Conservation (phyloP, 2,113 vertebrate species). For the Sebastes fasciatus region DNA sequence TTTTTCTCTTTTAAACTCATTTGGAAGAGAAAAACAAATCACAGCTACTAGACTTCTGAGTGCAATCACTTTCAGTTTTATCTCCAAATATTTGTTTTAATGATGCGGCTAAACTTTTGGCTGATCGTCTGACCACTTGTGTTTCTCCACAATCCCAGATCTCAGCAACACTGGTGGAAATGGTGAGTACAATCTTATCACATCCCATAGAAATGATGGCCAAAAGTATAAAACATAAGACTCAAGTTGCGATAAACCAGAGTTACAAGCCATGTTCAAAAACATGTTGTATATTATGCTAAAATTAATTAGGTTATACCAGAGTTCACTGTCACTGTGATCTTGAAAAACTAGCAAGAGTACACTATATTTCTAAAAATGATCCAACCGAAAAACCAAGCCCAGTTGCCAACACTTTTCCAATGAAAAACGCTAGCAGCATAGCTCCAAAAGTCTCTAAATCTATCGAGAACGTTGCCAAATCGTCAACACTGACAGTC, state of each 20-base stretch:
- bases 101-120: background rate
- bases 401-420: too few relatives aligned
- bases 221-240: background rate
- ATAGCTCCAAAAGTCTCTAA: too few relatives aligned
- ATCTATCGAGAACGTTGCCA: too few relatives aligned
- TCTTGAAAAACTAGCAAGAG: too few relatives aligned
- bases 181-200: background rate
- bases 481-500: too few relatives aligned
- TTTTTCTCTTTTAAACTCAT: background rate
- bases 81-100: background rate
- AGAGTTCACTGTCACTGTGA: background rate
- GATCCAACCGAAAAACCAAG: too few relatives aligned
- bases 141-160: background rate
- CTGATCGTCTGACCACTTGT: background rate
- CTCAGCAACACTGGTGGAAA: background rate
- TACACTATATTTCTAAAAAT: too few relatives aligned
- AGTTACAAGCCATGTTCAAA: background rate
- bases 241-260: background rate
- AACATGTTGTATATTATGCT: background rate
- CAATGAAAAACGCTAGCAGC: too few relatives aligned
- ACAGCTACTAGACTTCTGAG: background rate
- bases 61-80: constrained; percentile 1
- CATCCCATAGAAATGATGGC: background rate
- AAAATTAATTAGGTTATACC: background rate
- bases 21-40: constrained; percentile 8